Base-by-base conservation (phyloP, 2,797 vertebrate species). In the Enteromius afrohamiltoni region DNA sequence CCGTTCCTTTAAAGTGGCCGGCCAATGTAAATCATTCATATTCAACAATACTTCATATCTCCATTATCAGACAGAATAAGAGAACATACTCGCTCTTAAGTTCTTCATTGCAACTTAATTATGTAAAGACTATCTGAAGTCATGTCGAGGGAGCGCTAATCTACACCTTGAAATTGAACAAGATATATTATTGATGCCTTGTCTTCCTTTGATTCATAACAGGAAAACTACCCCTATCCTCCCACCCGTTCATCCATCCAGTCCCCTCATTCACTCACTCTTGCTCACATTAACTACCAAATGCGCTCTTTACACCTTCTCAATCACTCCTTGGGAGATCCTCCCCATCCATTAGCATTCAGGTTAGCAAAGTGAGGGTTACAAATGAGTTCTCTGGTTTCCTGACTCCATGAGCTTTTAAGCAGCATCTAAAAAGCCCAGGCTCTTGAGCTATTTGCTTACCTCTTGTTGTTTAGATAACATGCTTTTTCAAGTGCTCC, bases 31-130 rank as follows among this genome's bases (percentile, higher is more conserved):
- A 94, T 94, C 89, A 91, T 89, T 85, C 88, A 80, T 92, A 91
- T 93, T 91, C 90, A 89, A 91, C 87, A 89, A 78, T 31, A 37
- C 78, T 75, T 88, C 86, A 93, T 93, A 93, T 95, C 94, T 94
- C 95, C 91, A 95, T 95, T 95, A 94, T 89, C 19, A 80, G 80
- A 58, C 45, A 34, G 82, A 91, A 91, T 79, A 89, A 90, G 87
- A 90, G 87, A 91, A 93, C 89, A 77, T 82, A 89, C 86, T 83
- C 67, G 53, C 90, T 93, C 91, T 92, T 77, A 79, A 89, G 91
- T 92, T 92, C 83, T 90, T 91, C 76, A 77, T 67, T 85, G 87
- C 79, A 86, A 82, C 87, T 91, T 90, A 89, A 86, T 92, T 90
- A 88, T 88, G 77, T 88, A 80, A 88, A 90, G 83, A 74, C 89